Evolutionary conservation across 2,113 vertebrate species (phyloP).

Genomic region (Numida meleagris): DNA sequence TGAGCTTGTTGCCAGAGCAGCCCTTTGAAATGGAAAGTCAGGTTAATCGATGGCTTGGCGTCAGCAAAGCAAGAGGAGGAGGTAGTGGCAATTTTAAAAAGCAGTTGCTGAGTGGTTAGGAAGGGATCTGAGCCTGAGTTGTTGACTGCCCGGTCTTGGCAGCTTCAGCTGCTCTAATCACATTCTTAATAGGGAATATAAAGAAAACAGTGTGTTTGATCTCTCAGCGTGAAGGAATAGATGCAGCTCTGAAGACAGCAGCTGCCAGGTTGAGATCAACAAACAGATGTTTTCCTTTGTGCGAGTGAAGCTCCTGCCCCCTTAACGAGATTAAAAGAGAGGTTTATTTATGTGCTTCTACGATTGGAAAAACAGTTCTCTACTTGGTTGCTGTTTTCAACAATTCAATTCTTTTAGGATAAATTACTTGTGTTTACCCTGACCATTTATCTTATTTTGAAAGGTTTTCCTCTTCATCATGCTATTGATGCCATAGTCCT

Average conservation of each 20-base stretch:
- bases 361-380: not conserved
- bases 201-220: not conserved
- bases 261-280: conserved; percentile 8
- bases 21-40: not conserved
- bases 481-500: not conserved
- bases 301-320: not conserved
- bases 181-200: not conserved
- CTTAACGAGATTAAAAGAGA: not conserved
- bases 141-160: not conserved
- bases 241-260: not conserved
- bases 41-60: not conserved
- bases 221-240: not conserved
- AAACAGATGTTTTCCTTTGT: not conserved
- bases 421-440: not conserved
- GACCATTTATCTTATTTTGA: not conserved
- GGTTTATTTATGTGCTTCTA: not conserved
- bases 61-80: not conserved
- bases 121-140: not conserved
- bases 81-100: not conserved
- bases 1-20: not conserved
- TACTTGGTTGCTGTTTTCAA: not conserved
- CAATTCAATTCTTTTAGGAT: not conserved
- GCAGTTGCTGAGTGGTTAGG: not conserved
- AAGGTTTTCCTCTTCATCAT: not conserved
- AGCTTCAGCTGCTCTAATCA: not conserved